Conservation (phyloP, 1,140 invertebrate genomes). For the Drosophila littoralis region DNA sequence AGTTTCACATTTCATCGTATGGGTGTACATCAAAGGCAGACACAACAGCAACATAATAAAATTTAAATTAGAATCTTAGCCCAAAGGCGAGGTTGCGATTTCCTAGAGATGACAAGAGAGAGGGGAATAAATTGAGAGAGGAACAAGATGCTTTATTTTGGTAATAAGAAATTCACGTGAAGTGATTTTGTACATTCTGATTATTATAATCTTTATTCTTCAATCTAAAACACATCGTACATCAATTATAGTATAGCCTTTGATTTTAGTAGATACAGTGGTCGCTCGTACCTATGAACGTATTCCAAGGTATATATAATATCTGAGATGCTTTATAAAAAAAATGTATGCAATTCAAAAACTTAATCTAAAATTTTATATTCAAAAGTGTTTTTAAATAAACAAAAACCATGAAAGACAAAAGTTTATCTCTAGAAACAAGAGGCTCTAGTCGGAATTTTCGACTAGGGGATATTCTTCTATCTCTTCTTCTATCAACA, state of each 20-base stretch:
- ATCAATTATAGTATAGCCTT: background rate
- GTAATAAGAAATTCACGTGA: background rate
- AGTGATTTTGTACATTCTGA: background rate
- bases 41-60: conserved; percentile 39
- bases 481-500: too few species aligned
- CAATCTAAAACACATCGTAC: background rate
- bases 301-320: too few species aligned
- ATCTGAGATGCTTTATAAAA: too few species aligned
- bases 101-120: background rate
- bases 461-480: too few species aligned
- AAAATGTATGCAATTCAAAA: too few species aligned
- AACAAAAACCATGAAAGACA: too few species aligned
- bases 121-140: background rate
- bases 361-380: too few species aligned
- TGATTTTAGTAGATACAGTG: too few species aligned
- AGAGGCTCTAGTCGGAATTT: too few species aligned
- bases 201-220: background rate
- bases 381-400: too few species aligned
- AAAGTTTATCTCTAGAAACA: too few species aligned
- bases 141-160: conserved; percentile 10
- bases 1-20: conserved; percentile 75
- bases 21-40: conserved; percentile 68
- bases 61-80: conserved; percentile 53
- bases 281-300: too few species aligned
- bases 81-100: conserved; percentile 6